phyloP scores from a whole-genome alignment of 2,113 vertebrate genomes.

The Gavialis gangeticus region DNA sequence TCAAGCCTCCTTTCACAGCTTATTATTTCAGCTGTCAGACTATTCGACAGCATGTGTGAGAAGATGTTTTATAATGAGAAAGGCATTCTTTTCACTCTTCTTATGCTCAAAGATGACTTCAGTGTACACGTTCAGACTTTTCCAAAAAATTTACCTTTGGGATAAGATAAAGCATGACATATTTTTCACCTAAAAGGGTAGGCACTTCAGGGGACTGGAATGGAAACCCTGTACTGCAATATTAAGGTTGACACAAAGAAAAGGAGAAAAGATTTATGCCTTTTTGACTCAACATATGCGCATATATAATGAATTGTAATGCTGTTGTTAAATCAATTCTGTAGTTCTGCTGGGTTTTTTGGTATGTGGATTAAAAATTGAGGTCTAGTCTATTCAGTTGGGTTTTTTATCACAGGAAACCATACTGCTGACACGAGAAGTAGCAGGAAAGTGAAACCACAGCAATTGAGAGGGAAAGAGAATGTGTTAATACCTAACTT shows the following conservation, averaged over 20 bases:
- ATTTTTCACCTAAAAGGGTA: neutral
- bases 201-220: neutral
- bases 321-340: neutral
- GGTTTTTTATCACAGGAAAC: constrained; percentile 13
- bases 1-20: neutral
- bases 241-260: neutral
- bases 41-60: neutral
- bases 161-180: neutral
- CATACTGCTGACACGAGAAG: neutral
- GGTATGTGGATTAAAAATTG: neutral
- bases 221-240: neutral
- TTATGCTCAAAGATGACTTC: neutral
- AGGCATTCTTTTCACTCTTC: neutral
- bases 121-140: neutral
- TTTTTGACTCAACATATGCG: too few species aligned
- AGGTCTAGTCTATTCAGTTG: neutral
- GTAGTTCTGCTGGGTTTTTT: too few species aligned
- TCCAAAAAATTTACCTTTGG: neutral
- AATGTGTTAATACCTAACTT: neutral
- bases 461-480: neutral
- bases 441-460: neutral
- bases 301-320: neutral
- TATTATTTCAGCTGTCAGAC: neutral
- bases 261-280: neutral
- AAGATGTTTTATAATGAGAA: neutral